phyloP scores from a whole-genome alignment of 2,113 vertebrate species.

The Etheostoma spectabile region DNA sequence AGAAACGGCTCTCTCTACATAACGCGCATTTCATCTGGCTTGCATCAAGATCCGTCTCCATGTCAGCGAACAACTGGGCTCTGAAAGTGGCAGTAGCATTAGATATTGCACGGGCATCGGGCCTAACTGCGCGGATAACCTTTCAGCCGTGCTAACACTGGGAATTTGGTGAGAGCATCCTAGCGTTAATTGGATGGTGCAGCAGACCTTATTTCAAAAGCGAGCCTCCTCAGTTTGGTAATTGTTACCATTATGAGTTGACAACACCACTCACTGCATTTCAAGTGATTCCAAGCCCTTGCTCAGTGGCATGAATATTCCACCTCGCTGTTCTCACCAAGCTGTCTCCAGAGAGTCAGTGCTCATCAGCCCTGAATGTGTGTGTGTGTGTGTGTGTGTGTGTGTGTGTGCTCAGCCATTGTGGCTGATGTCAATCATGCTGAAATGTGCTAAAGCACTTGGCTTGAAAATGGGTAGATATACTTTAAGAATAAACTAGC shows the following conservation, averaged over 20 bases:
- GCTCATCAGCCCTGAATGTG: constrained; percentile 73
- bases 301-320: constrained; percentile 82
- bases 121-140: constrained; percentile 67
- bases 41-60: constrained; percentile 42
- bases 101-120: constrained; percentile 50
- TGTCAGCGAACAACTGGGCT: constrained; percentile 38
- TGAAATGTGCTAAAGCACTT: constrained; percentile 42
- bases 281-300: constrained; percentile 59
- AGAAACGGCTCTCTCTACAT: constrained; percentile 48
- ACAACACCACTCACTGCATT: constrained; percentile 65
- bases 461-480: constrained; percentile 31
- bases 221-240: constrained; percentile 65
- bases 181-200: constrained; percentile 63
- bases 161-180: constrained; percentile 55
- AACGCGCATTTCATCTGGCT: constrained; percentile 60
- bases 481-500: constrained; percentile 45
- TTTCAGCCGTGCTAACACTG: constrained; percentile 65
- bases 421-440: constrained; percentile 61
- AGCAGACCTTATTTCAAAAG: constrained; percentile 60
- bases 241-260: constrained; percentile 70
- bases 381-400: constrained; percentile 68
- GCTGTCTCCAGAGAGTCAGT: constrained; percentile 71
- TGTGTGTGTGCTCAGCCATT: constrained; percentile 60
- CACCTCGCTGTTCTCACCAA: constrained; percentile 76
- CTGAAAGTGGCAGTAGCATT: constrained; percentile 48